Conservation (phyloP, 2,113 vertebrate species). For the Craseonycteris thonglongyai region DNA sequence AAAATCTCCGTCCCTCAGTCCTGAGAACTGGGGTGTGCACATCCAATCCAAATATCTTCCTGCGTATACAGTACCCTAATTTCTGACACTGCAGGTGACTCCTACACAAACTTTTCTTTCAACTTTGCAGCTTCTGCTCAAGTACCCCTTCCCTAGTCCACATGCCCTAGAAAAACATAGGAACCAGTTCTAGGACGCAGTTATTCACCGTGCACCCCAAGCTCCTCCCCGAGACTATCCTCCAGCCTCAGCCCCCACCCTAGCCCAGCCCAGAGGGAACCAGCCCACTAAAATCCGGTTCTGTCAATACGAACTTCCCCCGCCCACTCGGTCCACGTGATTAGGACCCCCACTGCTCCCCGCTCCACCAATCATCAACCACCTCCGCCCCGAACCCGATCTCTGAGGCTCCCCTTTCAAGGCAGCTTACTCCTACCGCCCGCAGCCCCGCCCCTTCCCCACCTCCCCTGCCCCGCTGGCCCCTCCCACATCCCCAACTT, state of each 20-base stretch:
- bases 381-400: neutral
- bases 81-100: neutral
- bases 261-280: neutral
- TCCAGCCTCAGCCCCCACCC: neutral
- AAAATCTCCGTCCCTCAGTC: neutral
- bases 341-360: rapidly evolving
- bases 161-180: conserved; percentile 50
- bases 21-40: neutral
- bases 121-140: conserved; percentile 12
- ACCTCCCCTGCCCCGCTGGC: neutral
- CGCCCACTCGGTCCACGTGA: neutral
- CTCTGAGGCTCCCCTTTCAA: neutral
- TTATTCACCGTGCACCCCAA: neutral
- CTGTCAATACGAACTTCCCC: rapidly evolving
- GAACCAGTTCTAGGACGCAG: conserved; percentile 26
- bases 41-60: neutral
- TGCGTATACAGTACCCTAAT: neutral
- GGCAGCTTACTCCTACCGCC: neutral
- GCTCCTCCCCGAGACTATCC: neutral
- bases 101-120: neutral
- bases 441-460: neutral
- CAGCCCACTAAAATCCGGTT: rapidly evolving
- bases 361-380: conserved; percentile 61
- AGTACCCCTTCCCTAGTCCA: conserved; percentile 9
- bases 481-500: neutral